phyloP scores from a whole-genome alignment of 2,797 vertebrate genomes.

The Gobionotothen gibberifrons region DNA sequence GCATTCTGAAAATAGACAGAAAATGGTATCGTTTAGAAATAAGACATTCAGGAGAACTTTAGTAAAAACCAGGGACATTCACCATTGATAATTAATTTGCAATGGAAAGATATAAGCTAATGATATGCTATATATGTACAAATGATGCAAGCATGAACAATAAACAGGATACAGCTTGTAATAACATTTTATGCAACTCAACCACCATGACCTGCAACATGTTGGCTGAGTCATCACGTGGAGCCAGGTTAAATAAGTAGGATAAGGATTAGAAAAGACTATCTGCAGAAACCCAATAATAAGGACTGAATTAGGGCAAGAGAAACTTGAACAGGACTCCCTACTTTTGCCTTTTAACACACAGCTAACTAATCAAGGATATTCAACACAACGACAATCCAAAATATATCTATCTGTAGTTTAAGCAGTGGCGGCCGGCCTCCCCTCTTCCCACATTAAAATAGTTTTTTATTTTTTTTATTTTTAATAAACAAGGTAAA shows the following conservation, averaged over 20 bases:
- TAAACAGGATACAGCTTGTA: neutral
- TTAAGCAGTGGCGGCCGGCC: no score
- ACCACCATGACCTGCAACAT: neutral
- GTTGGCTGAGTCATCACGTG: neutral
- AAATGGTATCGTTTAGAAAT: constrained; percentile 8
- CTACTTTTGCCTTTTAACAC: neutral
- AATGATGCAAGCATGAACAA: neutral
- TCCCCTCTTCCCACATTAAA: no score
- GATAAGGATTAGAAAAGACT: neutral
- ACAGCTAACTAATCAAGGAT: neutral
- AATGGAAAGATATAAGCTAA: neutral
- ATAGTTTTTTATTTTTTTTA: no score
- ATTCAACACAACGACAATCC: neutral
- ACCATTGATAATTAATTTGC: neutral
- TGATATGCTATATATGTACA: neutral
- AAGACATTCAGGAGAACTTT: neutral
- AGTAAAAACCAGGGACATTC: neutral
- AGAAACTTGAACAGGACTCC: neutral
- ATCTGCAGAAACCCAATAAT: neutral
- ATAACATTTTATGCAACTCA: neutral
- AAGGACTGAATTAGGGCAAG: neutral
- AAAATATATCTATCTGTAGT: neutral
- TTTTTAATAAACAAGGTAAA: no score
- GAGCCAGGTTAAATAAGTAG: neutral
- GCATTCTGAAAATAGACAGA: constrained; percentile 84